Base-by-base conservation (phyloP, 1,140 invertebrate species). In the Battus philenor region DNA sequence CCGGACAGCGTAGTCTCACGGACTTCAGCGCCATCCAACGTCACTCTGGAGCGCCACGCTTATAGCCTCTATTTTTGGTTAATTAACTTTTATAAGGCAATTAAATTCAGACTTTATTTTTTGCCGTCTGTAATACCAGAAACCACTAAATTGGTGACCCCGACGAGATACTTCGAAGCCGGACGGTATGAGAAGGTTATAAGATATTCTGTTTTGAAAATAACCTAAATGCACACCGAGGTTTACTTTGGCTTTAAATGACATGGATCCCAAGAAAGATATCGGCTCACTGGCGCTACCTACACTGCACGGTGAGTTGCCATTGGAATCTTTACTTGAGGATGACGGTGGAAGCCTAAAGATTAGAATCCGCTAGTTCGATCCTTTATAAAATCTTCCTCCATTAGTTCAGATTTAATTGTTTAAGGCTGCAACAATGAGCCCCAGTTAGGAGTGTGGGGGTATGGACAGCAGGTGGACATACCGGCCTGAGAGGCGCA, bases 301-400 rank as follows among this genome's bases (percentile, higher is more conserved):
- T 5, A 76, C 73, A 53, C 80, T 86, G 16, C 72, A 57, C 0
- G 83, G 85, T 2, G 84, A 86, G 33, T 84, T 71, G 0, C 74
- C 76, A 38, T 79, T 86, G 0, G 84, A 87, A 46, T 86, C 86
- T 20, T 83, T 87, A 38, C 80, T 86, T 1, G 81, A 86, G 0
- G 78, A 85, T 2, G 86, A 86, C 1, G 86, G 86, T 0, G 86
- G 47, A 87, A 87, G 7, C 83, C 80, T 48, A 86, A 84, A 0
- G 84, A 87, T 47, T 82, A 83, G 47, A 83, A 85, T 10, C 76
- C 78, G 43, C 79, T 85, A 9, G 63, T 63, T 50, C 80, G 78
- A 15, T 82, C 81, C 33, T 85, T 85, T 2, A 69, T 45, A 56
- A 73, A 84, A 48, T 57, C 76, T 0, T 85, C 78, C 30, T 85